Percentiles rank a stretch among this genome's conserved stretches.
Conservation (phyloP, 2,888 invertebrate species). For the Drosophila parthenogenetica region DNA sequence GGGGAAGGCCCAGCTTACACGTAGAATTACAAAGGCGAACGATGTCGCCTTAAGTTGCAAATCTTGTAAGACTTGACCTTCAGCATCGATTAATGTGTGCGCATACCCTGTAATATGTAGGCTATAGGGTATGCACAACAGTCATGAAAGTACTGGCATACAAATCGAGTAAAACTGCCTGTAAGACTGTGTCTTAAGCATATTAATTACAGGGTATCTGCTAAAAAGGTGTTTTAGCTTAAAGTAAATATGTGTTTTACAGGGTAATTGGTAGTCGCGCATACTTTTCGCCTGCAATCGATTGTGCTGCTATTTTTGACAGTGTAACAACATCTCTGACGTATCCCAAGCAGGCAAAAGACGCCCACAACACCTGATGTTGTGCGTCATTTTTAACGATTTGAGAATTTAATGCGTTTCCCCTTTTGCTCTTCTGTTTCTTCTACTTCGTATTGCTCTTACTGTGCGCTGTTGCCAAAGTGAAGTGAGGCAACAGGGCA, state of each 20-base stretch:
- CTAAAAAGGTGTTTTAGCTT: too few relatives aligned
- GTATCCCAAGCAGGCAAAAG: constrained; percentile 9
- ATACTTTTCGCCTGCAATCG: constrained; percentile 34
- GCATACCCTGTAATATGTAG: constrained; percentile 1
- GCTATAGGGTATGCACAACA: not conserved
- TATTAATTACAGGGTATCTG: constrained; percentile 4
- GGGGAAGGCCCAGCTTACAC: not conserved
- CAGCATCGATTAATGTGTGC: not conserved
- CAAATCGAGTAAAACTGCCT: too few relatives aligned
- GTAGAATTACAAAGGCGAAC: constrained; percentile 14
- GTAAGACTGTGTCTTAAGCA: too few relatives aligned
- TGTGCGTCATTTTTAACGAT: constrained; percentile 28
- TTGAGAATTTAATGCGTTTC: constrained; percentile 34
- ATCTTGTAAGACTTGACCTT: constrained; percentile 26
- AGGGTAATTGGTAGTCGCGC: not conserved
- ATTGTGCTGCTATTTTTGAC: constrained; percentile 55
- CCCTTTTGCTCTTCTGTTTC: constrained; percentile 5
- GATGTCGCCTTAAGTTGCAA: constrained; percentile 18
- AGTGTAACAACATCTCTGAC: constrained; percentile 34
- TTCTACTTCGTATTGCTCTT: not conserved
- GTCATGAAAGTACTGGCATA: not conserved
- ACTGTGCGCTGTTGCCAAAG: not conserved
- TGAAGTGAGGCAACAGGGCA: constrained; percentile 38
- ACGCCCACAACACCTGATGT: constrained; percentile 36
- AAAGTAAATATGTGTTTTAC: too few relatives aligned